A percentile compares a stretch with the other conserved stretches of the same genome.
phyloP scores from a whole-genome alignment of 2,888 invertebrate species.

The Nebria salina region DNA sequence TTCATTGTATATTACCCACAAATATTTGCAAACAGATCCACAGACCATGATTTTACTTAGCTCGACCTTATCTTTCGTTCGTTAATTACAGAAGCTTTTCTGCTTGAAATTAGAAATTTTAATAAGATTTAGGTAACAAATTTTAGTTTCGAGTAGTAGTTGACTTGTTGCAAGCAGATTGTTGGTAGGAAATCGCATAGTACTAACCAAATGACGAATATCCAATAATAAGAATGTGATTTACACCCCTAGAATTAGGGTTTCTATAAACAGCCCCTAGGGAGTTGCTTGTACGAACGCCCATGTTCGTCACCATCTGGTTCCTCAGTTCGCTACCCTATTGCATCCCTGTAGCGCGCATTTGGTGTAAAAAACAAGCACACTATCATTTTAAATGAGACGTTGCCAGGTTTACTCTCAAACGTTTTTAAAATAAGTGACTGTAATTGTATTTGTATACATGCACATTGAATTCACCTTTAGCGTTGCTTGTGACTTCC shows the following conservation, averaged over 20 bases:
- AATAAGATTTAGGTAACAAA: too few relatives aligned
- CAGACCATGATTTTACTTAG: too few relatives aligned
- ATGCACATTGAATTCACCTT: not conserved
- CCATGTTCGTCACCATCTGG: not conserved
- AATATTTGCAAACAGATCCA: too few relatives aligned
- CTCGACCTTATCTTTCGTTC: too few relatives aligned
- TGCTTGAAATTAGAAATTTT: too few relatives aligned
- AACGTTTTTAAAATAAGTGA: not conserved
- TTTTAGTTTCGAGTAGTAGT: not conserved
- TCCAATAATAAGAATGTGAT: not conserved
- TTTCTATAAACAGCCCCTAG: not conserved
- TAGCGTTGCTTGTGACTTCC: slow-evolving; percentile 14
- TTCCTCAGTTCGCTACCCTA: not conserved
- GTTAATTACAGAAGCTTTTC: too few relatives aligned
- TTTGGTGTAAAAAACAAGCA: not conserved
- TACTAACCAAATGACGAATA: not conserved
- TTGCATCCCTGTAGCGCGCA: not conserved
- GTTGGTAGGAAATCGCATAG: not conserved
- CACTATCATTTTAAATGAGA: not conserved
- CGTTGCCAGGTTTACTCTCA: not conserved
- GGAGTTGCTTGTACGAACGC: not conserved
- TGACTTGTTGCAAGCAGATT: not conserved
- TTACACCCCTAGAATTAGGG: not conserved
- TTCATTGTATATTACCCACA: too few relatives aligned
- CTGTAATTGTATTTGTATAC: not conserved